Conservation (phyloP, 2,797 vertebrate species). For the Mus caroli region DNA sequence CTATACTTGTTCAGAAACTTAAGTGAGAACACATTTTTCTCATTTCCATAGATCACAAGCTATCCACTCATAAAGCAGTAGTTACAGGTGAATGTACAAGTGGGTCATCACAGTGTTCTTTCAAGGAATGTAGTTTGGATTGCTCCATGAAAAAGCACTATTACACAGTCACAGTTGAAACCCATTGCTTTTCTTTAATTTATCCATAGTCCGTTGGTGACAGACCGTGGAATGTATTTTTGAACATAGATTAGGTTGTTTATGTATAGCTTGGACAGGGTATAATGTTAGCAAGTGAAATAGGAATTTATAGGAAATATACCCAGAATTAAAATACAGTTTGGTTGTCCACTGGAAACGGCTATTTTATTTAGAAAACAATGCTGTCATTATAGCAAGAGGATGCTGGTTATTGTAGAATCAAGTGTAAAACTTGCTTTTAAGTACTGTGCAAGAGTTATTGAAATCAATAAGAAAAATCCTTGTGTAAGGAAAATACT, state of each 20-base stretch:
- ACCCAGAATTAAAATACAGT: not conserved
- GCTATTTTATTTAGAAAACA: not conserved
- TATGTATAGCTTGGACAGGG: not conserved
- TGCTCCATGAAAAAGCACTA: not conserved
- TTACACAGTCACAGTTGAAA: not conserved
- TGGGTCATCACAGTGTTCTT: not conserved
- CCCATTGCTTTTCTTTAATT: not conserved
- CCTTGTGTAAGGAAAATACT: not conserved
- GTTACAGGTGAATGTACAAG: too few relatives aligned
- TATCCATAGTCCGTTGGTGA: not conserved
- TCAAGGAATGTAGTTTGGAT: not conserved
- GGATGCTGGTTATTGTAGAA: not conserved
- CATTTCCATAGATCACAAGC: too few relatives aligned
- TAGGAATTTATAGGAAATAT: not conserved
- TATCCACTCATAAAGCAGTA: too few relatives aligned
- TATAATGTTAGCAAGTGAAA: not conserved
- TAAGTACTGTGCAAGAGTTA: not conserved
- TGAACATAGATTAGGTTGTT: not conserved
- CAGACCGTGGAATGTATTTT: not conserved
- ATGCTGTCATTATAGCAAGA: not conserved
- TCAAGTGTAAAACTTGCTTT: not conserved
- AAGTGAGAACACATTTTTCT: not conserved
- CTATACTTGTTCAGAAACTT: not conserved
- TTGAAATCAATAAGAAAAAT: not conserved
- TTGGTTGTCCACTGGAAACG: not conserved